Evolutionary conservation across 2,888 invertebrate species (phyloP), one percentile per base, ranked within the genome.

Genomic region (Noctua pronuba): DNA sequence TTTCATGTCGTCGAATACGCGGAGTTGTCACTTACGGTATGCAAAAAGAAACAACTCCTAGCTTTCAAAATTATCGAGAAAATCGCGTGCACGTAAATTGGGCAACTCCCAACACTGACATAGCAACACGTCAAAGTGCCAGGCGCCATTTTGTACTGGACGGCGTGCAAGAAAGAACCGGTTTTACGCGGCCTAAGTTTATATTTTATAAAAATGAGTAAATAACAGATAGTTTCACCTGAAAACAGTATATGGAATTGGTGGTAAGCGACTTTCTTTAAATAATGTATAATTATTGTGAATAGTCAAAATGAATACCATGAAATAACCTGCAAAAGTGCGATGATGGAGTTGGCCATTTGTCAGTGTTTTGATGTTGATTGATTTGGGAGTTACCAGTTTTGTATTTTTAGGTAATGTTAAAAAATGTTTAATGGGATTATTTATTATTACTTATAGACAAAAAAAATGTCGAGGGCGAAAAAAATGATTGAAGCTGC

Each of bases 201-300:
- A 49, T 49, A 49, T 24, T 52, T 52, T 52, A 10, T 52, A 2
- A 52, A 52, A 10, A 24, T 52, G 49, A 8, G 49, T 52, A 52
- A 52, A 52, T 77, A 77, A 77, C 68, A 68, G 68, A 73, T 77
- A 77, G 44, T 77, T 73, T 77, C 46, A 77, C 49, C 73, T 77
- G 77, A 77, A 73, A 77, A 73, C 77, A 73, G 65, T 68, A 77
- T 73, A 77, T 73, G 69, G 68, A 77, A 68, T 77, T 73, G 73
- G 52, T 77, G 62, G 73, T 73, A 69, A 77, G 77, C 64, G 77
- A 68, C 24, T 49, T 46, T 46, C 18, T 46, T 46, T 46, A 46
- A 46, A 46, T 46, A 46, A 18, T 18, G 46, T 46, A 18, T 46
- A 46, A 46, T 44, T 46, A 18, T 46, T 46, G 46, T 46, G 46